A percentile compares a stretch with the other conserved stretches of the same genome.
These are phyloP conservation scores for Drosophila paucipuncta DNA, from an alignment of 2,888 invertebrate species.

Conservation along the genomic window DNA sequence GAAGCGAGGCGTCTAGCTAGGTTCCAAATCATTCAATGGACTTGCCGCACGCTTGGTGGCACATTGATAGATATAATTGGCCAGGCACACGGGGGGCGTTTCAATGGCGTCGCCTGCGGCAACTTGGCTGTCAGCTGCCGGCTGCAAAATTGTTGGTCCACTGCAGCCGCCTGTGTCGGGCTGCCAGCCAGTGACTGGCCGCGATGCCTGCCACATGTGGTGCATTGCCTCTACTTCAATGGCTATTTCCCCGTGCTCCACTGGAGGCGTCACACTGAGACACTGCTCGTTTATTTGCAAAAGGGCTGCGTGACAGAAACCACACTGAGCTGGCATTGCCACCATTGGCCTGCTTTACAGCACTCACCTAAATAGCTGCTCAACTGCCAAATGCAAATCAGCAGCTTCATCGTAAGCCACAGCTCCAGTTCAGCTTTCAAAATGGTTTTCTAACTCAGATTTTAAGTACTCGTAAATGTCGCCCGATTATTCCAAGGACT, in stretches of 20 bases:
- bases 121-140: conserved; percentile 31
- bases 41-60: conserved; percentile 38
- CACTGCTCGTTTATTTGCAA: conserved; percentile 42
- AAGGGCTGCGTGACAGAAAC: conserved; percentile 18
- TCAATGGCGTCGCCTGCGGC: conserved; percentile 3
- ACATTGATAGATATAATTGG: conserved; percentile 61
- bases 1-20: not conserved
- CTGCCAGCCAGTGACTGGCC: conserved; percentile 15
- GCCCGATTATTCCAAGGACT: conserved; percentile 43
- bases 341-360: not conserved
- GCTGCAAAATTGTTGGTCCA: conserved; percentile 29
- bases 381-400: conserved; percentile 34
- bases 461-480: conserved; percentile 21
- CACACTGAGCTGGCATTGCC: conserved; percentile 8
- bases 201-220: conserved; percentile 61
- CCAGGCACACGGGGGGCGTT: conserved; percentile 29
- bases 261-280: conserved; percentile 20
- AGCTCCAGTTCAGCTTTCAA: conserved; percentile 3
- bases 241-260: not conserved
- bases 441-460: not conserved
- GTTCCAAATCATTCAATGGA: conserved; percentile 26
- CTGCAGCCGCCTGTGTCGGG: conserved; percentile 41
- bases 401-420: conserved; percentile 42
- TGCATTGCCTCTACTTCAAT: not conserved
- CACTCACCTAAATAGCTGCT: conserved; percentile 53